Percentiles rank a stretch among this genome's conserved stretches.
Conservation (phyloP, 2,113 vertebrate genomes). For the Phalacrocorax pelagicus region DNA sequence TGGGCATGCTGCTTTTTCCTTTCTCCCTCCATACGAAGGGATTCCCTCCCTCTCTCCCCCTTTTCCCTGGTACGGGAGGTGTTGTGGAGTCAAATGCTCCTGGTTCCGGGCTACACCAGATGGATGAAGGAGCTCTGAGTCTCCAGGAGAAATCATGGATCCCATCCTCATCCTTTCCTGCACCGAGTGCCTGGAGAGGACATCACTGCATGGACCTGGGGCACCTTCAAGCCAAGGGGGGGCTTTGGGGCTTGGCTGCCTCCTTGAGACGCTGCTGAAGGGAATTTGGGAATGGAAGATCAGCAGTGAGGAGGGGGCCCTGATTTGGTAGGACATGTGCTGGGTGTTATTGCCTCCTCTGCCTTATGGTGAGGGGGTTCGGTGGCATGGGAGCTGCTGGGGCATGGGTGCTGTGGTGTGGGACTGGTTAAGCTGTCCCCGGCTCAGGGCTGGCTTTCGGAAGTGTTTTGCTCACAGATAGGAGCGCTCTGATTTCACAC, state of each 20-base stretch:
- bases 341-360: neutral
- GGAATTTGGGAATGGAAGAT: neutral
- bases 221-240: neutral
- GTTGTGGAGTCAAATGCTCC: neutral
- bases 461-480: conserved; percentile 68
- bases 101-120: neutral
- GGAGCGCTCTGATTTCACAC: conserved; percentile 64
- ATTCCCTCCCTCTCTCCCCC: neutral
- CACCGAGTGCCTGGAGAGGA: neutral
- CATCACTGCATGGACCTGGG: neutral
- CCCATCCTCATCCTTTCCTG: neutral
- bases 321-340: neutral
- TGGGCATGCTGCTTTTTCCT: neutral
- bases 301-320: neutral
- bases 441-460: neutral
- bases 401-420: fast-evolving
- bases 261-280: neutral
- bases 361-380: neutral
- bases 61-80: neutral
- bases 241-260: neutral
- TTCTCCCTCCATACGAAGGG: neutral
- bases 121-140: neutral
- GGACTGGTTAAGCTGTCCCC: neutral
- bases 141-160: neutral
- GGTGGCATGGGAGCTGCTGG: fast-evolving